Evolutionary conservation across 2,888 invertebrate genomes (phyloP).

Genomic region (Parnassius apollo): DNA sequence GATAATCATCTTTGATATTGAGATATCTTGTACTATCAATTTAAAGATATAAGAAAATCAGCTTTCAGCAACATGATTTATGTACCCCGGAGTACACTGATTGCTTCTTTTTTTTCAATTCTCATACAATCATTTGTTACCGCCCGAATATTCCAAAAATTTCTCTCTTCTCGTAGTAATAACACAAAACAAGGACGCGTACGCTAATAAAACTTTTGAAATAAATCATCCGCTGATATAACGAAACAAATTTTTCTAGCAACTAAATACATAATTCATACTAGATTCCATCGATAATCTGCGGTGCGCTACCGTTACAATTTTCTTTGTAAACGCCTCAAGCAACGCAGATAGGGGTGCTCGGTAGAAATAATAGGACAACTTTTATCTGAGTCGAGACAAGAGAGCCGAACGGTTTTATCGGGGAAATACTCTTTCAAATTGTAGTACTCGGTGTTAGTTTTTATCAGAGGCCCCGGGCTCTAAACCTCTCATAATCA

Average conservation of each 20-base stretch:
- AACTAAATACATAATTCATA: constrained; percentile 75
- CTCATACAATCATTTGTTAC: not conserved
- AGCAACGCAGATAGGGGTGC: constrained; percentile 41
- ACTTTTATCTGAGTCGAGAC: constrained; percentile 62
- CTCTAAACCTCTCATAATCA: constrained; percentile 51
- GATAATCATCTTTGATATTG: no score
- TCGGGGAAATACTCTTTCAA: constrained; percentile 59
- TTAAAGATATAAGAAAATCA: no score
- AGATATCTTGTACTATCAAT: no score
- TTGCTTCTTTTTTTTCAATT: no score
- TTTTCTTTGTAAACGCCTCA: constrained; percentile 45
- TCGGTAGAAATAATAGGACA: constrained; percentile 64
- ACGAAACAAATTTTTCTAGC: constrained; percentile 50
- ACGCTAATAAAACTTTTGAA: constrained; percentile 40
- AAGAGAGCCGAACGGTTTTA: constrained; percentile 49
- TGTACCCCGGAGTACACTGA: no score
- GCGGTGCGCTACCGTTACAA: constrained; percentile 40
- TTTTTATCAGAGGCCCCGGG: constrained; percentile 67
- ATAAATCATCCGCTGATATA: constrained; percentile 45
- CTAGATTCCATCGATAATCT: constrained; percentile 48
- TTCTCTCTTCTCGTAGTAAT: constrained; percentile 9
- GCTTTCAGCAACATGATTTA: no score
- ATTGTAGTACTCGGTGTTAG: constrained; percentile 58
- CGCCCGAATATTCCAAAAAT: not conserved
- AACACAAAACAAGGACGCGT: constrained; percentile 16